Conservation (phyloP, 2,888 invertebrate species). For the Acrobasis consociella region DNA sequence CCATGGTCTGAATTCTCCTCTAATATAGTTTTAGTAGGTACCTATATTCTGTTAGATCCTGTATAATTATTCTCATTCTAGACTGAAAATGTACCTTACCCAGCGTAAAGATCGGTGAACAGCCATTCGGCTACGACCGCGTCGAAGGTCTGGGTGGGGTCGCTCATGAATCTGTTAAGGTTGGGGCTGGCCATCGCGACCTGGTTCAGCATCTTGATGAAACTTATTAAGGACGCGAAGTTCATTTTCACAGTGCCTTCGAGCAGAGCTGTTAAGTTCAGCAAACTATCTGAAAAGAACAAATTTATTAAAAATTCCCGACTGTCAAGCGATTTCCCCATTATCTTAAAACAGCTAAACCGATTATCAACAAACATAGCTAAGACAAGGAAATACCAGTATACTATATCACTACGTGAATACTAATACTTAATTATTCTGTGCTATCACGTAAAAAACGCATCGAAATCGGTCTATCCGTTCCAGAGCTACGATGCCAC, state of each 20-base stretch:
- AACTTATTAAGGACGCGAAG: background rate
- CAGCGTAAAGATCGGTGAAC: constrained; percentile 36
- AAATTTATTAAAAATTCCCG: too few species aligned
- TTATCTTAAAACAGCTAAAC: too few species aligned
- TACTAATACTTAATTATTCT: too few species aligned
- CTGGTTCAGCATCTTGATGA: constrained; percentile 30
- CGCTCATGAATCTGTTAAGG: constrained; percentile 40
- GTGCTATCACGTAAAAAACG: too few species aligned
- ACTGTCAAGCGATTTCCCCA: too few species aligned
- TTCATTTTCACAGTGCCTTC: background rate
- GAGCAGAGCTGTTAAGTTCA: background rate
- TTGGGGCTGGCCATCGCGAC: constrained; percentile 37
- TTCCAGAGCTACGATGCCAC: too few species aligned
- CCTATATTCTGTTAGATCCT: background rate
- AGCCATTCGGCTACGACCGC: constrained; percentile 47
- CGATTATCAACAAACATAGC: too few species aligned
- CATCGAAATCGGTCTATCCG: too few species aligned
- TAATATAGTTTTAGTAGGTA: background rate
- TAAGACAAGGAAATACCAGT: too few species aligned
- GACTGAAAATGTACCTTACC: constrained; percentile 33
- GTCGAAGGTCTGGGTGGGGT: constrained; percentile 44
- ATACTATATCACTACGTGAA: too few species aligned
- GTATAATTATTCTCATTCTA: too few species aligned
- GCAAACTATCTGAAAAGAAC: background rate
- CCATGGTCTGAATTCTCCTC: too few species aligned